Conservation (phyloP, 2,113 vertebrate genomes). For the Labeo catla region DNA sequence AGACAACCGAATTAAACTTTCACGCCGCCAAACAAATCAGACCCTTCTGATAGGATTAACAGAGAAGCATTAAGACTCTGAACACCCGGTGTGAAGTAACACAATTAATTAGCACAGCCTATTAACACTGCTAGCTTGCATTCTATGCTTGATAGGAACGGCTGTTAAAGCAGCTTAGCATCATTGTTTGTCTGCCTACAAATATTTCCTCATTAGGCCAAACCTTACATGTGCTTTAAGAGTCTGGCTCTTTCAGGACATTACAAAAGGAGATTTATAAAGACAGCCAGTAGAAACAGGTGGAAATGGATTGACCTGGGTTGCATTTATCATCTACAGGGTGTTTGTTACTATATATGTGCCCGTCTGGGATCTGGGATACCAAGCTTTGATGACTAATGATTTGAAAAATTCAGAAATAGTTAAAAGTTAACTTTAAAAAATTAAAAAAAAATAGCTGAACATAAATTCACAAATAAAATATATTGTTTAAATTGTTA, state of each 20-base stretch:
- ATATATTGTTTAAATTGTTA: too few species aligned
- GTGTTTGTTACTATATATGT: neutral
- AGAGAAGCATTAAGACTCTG: neutral
- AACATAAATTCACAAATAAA: too few species aligned
- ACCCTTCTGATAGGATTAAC: conserved; percentile 10
- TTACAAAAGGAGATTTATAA: conserved; percentile 6
- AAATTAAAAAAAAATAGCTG: too few species aligned
- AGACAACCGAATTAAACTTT: conserved; percentile 5
- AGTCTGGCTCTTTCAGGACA: neutral
- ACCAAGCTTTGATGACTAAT: too few species aligned
- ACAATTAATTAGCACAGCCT: conserved; percentile 22
- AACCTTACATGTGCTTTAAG: neutral
- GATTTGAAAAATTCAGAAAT: too few species aligned
- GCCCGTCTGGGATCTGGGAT: too few species aligned
- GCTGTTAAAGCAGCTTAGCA: conserved; percentile 21
- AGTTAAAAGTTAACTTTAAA: too few species aligned
- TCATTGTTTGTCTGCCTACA: conserved; percentile 20
- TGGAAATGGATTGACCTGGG: conserved; percentile 1
- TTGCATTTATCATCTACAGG: neutral
- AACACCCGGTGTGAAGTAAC: neutral
- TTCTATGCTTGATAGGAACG: conserved; percentile 11
- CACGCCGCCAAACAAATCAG: neutral
- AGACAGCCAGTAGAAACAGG: neutral
- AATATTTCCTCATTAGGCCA: conserved; percentile 14
- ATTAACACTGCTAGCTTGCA: conserved; percentile 12